These are phyloP conservation scores for Lottia gigantea DNA, from an alignment of 2,888 invertebrate genomes.

Conservation along the genomic window DNA sequence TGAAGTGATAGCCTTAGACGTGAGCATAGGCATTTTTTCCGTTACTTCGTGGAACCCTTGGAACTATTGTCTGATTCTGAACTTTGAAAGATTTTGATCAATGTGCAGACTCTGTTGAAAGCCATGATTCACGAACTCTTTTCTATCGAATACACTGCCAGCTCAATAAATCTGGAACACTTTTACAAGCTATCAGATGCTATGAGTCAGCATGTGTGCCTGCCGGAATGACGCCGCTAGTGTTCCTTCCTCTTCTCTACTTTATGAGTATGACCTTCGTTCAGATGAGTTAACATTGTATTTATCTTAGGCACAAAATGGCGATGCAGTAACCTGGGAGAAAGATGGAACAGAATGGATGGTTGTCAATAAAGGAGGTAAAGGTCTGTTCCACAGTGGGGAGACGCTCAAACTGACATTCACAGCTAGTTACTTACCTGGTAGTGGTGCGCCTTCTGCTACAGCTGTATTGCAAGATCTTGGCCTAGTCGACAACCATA, in stretches of 20 bases:
- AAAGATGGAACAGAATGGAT: constrained; percentile 27
- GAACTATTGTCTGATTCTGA: too few species aligned
- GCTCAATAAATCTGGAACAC: too few species aligned
- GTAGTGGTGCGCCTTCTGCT: constrained; percentile 3
- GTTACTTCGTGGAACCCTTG: too few species aligned
- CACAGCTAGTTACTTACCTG: constrained; percentile 23
- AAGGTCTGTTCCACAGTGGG: constrained; percentile 19
- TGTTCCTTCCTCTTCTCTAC: too few species aligned
- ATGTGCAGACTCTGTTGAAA: too few species aligned
- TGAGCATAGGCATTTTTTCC: constrained; percentile 16
- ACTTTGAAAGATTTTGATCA: too few species aligned
- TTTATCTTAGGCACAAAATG: constrained; percentile 33
- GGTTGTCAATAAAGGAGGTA: constrained; percentile 26
- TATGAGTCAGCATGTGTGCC: too few species aligned
- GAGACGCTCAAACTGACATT: constrained; percentile 22
- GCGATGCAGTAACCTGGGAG: constrained; percentile 35
- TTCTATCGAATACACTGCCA: too few species aligned
- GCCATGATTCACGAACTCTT: too few species aligned
- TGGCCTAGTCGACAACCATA: constrained; percentile 23
- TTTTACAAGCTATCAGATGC: too few species aligned
- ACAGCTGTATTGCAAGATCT: constrained; percentile 23
- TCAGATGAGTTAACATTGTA: background rate
- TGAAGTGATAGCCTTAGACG: constrained; percentile 34
- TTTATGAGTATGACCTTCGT: background rate
- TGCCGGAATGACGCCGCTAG: too few species aligned